These are phyloP conservation scores for Euphydryas editha DNA, from an alignment of 2,888 invertebrate species.

Conservation along the genomic window DNA sequence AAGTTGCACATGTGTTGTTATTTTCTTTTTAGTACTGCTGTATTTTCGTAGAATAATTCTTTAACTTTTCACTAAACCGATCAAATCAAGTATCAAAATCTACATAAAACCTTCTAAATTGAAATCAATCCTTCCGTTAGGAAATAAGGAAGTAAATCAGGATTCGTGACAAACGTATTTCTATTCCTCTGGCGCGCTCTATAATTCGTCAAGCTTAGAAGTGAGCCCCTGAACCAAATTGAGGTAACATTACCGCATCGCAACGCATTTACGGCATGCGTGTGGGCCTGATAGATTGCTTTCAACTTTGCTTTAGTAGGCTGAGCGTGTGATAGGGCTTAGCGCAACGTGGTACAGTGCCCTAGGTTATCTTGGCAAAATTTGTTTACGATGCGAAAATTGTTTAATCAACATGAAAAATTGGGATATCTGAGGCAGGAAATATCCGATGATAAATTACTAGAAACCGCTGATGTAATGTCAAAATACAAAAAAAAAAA, in stretches of 20 bases:
- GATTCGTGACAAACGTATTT: constrained; percentile 49
- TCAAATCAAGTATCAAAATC: neutral
- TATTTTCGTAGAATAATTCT: neutral
- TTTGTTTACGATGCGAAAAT: no score
- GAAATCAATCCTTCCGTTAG: constrained; percentile 23
- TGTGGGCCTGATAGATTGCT: constrained; percentile 16
- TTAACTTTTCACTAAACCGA: neutral
- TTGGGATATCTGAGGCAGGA: no score
- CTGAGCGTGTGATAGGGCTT: no score
- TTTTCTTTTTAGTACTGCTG: neutral
- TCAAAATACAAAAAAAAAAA: no score
- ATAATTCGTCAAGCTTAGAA: constrained; percentile 55
- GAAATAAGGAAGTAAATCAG: constrained; percentile 41
- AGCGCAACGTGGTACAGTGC: no score
- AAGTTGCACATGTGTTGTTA: neutral
- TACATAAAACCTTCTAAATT: constrained; percentile 22
- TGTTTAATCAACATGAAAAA: no score
- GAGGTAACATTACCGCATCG: constrained; percentile 40
- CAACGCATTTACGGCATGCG: constrained; percentile 26
- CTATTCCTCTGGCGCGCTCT: constrained; percentile 45
- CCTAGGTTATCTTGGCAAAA: no score
- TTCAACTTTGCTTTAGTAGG: no score
- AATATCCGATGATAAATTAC: no score
- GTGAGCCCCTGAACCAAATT: constrained; percentile 48
- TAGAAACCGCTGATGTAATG: no score